phyloP scores from a whole-genome alignment of 2,113 vertebrate genomes.

The Vireo altiloquus region DNA sequence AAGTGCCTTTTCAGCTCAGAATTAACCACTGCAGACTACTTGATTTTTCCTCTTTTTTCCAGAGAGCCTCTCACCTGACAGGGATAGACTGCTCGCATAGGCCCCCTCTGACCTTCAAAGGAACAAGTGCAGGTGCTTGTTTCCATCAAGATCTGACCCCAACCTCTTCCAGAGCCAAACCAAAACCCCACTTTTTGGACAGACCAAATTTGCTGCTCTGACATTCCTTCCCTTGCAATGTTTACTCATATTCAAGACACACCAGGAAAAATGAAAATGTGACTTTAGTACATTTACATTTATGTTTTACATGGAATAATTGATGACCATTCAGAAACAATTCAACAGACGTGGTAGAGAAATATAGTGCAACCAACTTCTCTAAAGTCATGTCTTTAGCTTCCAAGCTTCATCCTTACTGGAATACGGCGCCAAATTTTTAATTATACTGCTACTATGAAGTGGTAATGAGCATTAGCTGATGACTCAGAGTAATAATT shows the following conservation, averaged over 20 bases:
- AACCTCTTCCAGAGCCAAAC: not conserved
- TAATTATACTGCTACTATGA: constrained; percentile 60
- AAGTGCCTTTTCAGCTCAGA: not conserved
- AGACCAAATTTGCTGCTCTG: not conserved
- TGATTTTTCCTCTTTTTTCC: not conserved
- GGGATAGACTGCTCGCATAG: not conserved
- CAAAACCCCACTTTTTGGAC: not conserved
- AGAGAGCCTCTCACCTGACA: not conserved
- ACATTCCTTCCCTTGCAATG: not conserved
- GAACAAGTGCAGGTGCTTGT: not conserved
- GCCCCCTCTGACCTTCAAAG: not conserved
- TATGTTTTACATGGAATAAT: too few species aligned
- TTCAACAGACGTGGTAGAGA: not conserved
- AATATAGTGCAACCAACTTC: not conserved
- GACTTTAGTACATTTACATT: not conserved
- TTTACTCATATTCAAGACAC: not conserved
- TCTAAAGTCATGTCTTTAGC: not conserved
- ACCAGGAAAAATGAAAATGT: not conserved
- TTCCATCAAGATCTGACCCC: not conserved
- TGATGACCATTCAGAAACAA: not conserved
- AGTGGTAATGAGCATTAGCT: constrained; percentile 49
- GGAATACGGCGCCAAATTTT: constrained; percentile 30
- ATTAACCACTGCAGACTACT: not conserved
- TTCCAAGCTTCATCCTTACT: not conserved
- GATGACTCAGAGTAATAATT: constrained; percentile 71